Evolutionary conservation across 2,113 vertebrate species (phyloP), one percentile per base, ranked within the genome.

Genomic region (Pristiophorus japonicus): DNA sequence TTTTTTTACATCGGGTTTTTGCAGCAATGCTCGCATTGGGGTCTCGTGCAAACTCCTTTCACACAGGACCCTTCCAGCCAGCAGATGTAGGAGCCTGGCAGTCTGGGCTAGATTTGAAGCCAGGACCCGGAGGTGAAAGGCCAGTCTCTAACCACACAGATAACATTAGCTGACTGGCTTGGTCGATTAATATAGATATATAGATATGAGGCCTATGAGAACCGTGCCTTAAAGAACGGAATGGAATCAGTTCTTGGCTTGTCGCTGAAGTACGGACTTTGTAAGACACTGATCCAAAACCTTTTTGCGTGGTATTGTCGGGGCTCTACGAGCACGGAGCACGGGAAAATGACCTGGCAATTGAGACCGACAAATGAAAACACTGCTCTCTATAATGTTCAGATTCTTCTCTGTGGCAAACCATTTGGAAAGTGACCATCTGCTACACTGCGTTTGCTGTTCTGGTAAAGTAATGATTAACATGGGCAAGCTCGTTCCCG

Each of bases 371-470:
- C 96, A 97, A 96, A 98, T 98, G 98, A 97, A 95, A 96, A 96
- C 94, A 96, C 96, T 96, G 98, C 98, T 99, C 97, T 96, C 96
- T 59, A 97, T 97, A 96, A 96, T 97, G 96, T 97, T 98, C 98
- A 97, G 97, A 97, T 98, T 98, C 98, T 97, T 97, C 97, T 97
- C 97, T 97, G 97, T 98, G 97, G 97, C 97, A 98, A 98, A 98
- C 97, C 97, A 98, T 97, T 98, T 98, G 97, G 97, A 98, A 98
- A 98, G 98, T 98, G 98, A 98, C 98, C 98, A 98, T 98, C 98
- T 98, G 98, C 97, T 98, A 97, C 96, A 97, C 96, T 97, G 96
- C 96, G 96, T 97, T 96, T 97, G 97, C 96, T 97, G 97, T 96
- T 97, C 96, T 97, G 97, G 97, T 97, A 97, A 97, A 97, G 97